A percentile compares a stretch with the other conserved stretches of the same genome.
Conservation (phyloP, 2,113 vertebrate species). For the Petrocephalus zakoni region DNA sequence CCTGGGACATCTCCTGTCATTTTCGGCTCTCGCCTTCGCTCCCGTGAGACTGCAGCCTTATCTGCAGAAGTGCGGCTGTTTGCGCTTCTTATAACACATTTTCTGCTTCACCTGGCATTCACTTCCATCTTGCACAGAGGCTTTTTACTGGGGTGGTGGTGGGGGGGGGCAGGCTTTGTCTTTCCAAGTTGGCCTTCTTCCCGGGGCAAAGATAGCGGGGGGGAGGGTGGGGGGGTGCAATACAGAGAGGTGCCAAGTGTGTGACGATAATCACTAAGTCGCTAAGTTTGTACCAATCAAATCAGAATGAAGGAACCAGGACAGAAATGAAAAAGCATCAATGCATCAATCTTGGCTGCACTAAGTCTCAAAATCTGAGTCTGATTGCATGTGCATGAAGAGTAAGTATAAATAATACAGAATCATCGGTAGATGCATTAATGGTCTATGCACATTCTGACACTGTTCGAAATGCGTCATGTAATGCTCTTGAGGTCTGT, state of each 20-base stretch:
- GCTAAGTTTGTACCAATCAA: background rate
- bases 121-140: background rate
- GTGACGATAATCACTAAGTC: background rate
- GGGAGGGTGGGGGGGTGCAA: background rate
- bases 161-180: background rate
- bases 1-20: background rate
- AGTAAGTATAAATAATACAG: background rate
- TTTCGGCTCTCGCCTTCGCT: background rate
- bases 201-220: background rate
- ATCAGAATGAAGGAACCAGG: background rate
- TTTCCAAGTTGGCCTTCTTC: background rate
- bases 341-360: background rate
- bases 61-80: background rate
- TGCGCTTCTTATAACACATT: background rate
- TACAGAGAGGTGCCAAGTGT: background rate
- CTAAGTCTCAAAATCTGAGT: background rate
- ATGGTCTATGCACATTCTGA: background rate
- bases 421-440: background rate
- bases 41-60: slow-evolving; percentile 4
- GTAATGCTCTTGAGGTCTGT: background rate
- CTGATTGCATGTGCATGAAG: background rate
- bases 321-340: background rate
- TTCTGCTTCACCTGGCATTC: background rate
- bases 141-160: background rate
- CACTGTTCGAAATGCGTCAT: background rate